Evolutionary conservation across 1,140 invertebrate species (phyloP).

Genomic region (Ctenoplectra terminalis): DNA sequence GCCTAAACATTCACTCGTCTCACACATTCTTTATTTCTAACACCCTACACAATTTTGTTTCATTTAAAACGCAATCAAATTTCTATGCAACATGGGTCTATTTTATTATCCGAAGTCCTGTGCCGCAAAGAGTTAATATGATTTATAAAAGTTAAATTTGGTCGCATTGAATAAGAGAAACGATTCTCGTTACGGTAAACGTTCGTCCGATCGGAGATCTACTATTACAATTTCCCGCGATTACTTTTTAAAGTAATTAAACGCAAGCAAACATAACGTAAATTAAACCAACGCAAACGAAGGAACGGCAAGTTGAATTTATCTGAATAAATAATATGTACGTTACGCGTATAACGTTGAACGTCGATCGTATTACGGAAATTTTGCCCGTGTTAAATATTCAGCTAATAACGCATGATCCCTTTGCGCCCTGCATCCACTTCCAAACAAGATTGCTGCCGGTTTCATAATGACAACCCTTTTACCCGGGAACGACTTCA

Average conservation of each 20-base stretch:
- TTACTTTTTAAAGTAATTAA: neutral
- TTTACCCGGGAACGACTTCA: neutral
- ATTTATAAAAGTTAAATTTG: too few species aligned
- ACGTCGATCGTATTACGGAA: neutral
- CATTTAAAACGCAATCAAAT: too few species aligned
- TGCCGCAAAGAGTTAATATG: too few species aligned
- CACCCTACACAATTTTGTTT: too few species aligned
- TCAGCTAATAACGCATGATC: neutral
- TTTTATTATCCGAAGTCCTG: too few species aligned
- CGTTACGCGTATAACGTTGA: neutral
- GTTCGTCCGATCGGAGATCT: neutral
- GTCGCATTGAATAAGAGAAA: too few species aligned
- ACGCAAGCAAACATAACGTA: too few species aligned
- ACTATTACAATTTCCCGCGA: neutral
- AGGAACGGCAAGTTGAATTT: neutral
- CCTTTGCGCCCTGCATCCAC: neutral
- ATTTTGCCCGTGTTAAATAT: neutral
- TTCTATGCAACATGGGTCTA: too few species aligned
- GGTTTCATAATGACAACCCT: neutral
- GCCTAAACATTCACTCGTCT: too few species aligned
- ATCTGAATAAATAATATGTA: neutral
- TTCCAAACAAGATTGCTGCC: conserved; percentile 2
- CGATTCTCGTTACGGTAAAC: too few species aligned
- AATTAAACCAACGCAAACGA: neutral
- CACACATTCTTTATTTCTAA: too few species aligned